Conservation (phyloP, 2,113 vertebrate genomes). For the Pteropus alecto region DNA sequence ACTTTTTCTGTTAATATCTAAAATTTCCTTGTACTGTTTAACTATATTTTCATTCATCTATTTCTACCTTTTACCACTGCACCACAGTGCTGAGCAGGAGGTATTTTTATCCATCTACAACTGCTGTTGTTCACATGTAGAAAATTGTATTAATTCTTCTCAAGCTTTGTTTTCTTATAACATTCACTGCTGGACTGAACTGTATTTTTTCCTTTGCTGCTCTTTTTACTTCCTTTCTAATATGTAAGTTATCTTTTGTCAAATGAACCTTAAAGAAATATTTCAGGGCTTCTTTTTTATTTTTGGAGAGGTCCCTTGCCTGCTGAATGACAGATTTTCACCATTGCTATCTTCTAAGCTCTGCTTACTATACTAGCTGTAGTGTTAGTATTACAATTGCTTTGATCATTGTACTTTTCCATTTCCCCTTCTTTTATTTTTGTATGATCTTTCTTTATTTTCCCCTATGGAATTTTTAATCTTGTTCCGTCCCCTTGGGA, state of each 20-base stretch:
- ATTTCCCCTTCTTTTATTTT: neutral
- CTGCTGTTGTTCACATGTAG: neutral
- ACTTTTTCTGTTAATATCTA: neutral
- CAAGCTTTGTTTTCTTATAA: neutral
- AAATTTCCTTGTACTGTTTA: neutral
- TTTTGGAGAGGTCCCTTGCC: neutral
- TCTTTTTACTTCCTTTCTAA: neutral
- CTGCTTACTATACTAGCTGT: neutral
- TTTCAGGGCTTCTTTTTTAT: neutral
- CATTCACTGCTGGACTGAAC: neutral
- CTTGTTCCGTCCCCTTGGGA: neutral
- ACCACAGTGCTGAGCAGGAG: neutral
- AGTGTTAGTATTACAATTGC: neutral
- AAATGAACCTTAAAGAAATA: neutral
- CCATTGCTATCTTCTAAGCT: neutral
- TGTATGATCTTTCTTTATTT: neutral
- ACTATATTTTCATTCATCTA: neutral
- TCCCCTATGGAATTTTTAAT: neutral
- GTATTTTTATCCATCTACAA: neutral
- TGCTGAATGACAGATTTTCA: neutral
- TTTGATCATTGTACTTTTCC: neutral
- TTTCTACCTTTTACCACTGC: neutral
- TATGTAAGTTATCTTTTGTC: neutral
- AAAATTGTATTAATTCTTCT: neutral
- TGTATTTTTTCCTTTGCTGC: neutral